Base-by-base conservation (phyloP, 2,888 invertebrate species). In the Blera fallax region DNA sequence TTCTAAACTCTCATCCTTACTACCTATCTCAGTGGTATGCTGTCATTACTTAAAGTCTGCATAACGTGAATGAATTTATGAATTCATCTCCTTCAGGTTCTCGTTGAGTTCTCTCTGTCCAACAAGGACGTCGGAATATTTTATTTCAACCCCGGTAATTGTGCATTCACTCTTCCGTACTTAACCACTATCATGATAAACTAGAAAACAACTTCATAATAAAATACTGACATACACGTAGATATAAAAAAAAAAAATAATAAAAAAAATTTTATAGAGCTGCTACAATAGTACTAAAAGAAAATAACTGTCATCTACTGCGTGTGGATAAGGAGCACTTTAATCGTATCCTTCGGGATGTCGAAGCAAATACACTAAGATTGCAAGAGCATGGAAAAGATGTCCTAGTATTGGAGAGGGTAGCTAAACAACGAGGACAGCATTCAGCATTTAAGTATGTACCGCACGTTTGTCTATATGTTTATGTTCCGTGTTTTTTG, bases 271-370 rank as follows among this genome's bases (percentile, higher is more conserved):
- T 74, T 88, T 89, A 58, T 90, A 95, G 96, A 91, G 96, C 97
- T 77, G 96, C 97, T 32, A 96, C 96, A 14, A 96, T 97, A 88
- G 95, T 96, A 40, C 93, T 96, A 70, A 93, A 95, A 88, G 96
- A 97, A 91, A 95, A 96, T 92, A 96, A 96, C 92, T 96, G 96
- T 89, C 96, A 97, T 91, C 95, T 97, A 90, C 93, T 97, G 87
- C 93, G 96, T 58, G 96, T 97, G 52, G 96, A 97, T 92, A 97
- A 97, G 91, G 95, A 96, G 88, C 95, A 97, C 91, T 97, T 97
- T 91, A 96, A 97, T 93, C 93, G 96, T 89, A 96, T 96, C 87
- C 92, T 96, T 87, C 92, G 95, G 89, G 97, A 97, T 92, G 96
- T 97, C 40, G 97, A 97, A 92, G 96, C 96, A n/a, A 97, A 97